Evolutionary conservation across 37 sponge, comb jelly and placozoan species (phyloP).

Genomic region (Spongia lamella): DNA sequence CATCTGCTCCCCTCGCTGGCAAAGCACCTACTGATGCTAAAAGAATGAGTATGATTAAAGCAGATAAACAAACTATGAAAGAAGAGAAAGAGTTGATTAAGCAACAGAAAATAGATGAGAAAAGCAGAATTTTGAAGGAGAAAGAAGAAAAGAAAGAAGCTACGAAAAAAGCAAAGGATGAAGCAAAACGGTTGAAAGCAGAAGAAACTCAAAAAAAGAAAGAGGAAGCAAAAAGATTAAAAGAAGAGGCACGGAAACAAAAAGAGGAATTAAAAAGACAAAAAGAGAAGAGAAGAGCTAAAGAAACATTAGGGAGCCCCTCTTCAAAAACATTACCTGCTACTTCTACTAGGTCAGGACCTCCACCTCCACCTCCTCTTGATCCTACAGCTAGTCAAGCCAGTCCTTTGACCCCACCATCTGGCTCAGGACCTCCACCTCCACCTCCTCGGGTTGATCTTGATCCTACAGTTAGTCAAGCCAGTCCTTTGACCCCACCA

Average conservation of each 20-base stretch:
- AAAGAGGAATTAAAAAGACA: neutral
- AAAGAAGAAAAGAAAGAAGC: conserved; percentile 13
- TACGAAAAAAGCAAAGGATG: neutral
- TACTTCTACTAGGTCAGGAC: no score
- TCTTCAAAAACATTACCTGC: no score
- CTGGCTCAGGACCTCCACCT: neutral
- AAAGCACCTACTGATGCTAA: no score
- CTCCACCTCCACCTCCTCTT: no score
- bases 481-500: no score
- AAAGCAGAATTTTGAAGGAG: neutral
- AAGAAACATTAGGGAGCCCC: neutral
- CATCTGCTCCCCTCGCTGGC: no score
- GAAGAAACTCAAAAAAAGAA: conserved; percentile 2
- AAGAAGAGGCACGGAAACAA: neutral
- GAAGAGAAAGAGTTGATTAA: conserved; percentile 1
- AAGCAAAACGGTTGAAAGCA: neutral
- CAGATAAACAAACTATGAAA: neutral
- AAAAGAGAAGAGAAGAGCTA: neutral
- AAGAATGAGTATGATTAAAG: neutral
- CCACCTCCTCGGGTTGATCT: conserved; percentile 6
- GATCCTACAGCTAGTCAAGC: no score
- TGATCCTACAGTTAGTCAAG: no score
- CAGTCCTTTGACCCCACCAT: neutral
- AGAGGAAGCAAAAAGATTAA: neutral
- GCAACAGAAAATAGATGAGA: neutral